Evolutionary conservation across 2,113 vertebrate genomes (phyloP).

Genomic region (Grammatotria lemairii): DNA sequence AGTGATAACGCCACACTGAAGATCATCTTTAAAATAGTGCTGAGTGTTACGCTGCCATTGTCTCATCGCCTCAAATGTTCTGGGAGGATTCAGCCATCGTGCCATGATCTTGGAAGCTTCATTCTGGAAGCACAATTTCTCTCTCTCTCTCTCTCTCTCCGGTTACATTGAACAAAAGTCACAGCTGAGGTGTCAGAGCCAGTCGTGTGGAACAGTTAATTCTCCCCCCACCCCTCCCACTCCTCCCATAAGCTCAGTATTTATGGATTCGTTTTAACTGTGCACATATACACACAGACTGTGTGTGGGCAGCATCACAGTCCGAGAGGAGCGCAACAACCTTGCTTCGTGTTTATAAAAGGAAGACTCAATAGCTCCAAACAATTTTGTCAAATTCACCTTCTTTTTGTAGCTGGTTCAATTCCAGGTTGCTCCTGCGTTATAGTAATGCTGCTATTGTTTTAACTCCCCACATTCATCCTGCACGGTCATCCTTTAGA

Average conservation of each 20-base stretch:
- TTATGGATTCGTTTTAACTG: constrained; percentile 7
- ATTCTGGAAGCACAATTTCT: not conserved
- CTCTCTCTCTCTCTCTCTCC: not conserved
- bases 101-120: not conserved
- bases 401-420: constrained; percentile 9
- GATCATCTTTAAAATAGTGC: constrained; percentile 54
- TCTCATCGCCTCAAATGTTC: constrained; percentile 25
- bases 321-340: not conserved
- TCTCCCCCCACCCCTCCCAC: not conserved
- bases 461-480: not conserved
- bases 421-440: not conserved
- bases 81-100: constrained; percentile 17
- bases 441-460: not conserved
- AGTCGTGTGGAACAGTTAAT: constrained; percentile 3
- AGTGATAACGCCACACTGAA: constrained; percentile 2
- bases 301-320: constrained; percentile 21
- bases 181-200: constrained; percentile 21
- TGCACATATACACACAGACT: not conserved
- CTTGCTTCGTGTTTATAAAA: not conserved
- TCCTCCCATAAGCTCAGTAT: not conserved
- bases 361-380: not conserved
- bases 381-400: not conserved
- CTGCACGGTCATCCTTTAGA: not conserved
- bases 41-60: constrained; percentile 45
- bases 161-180: not conserved